Percentiles rank a stretch among this genome's conserved stretches.
Conservation (phyloP, 2,113 vertebrate species). For the Pteronura brasiliensis region DNA sequence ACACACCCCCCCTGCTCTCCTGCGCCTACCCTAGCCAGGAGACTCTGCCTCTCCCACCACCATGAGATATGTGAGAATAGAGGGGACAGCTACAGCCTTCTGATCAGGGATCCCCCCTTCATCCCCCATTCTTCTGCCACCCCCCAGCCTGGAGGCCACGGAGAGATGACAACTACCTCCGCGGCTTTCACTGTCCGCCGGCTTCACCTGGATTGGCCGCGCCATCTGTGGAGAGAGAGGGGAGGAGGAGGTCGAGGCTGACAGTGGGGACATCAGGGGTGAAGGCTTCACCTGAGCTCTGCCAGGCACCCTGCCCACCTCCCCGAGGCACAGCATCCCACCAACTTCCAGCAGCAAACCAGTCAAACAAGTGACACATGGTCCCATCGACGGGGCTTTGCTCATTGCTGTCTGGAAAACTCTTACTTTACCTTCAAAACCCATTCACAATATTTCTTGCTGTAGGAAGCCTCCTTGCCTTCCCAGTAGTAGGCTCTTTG, state of each 20-base stretch:
- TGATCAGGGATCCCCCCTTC: background rate
- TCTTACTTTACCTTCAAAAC: constrained; percentile 23
- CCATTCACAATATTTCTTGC: background rate
- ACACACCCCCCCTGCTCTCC: background rate
- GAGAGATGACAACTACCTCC: constrained; percentile 92
- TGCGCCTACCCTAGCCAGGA: no score
- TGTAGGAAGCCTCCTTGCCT: background rate
- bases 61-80: no score
- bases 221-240: constrained; percentile 83
- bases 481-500: background rate
- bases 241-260: background rate
- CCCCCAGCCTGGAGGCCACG: constrained; percentile 28
- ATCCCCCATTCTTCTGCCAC: background rate
- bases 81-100: background rate
- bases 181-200: constrained; percentile 97
- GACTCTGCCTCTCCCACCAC: background rate
- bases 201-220: constrained; percentile 90
- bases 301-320: background rate
- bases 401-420: background rate
- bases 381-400: background rate
- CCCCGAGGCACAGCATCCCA: background rate
- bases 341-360: background rate
- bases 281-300: background rate
- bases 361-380: background rate
- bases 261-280: accelerated